phyloP scores from a whole-genome alignment of 2,797 vertebrate species.

The Parambassis ranga region DNA sequence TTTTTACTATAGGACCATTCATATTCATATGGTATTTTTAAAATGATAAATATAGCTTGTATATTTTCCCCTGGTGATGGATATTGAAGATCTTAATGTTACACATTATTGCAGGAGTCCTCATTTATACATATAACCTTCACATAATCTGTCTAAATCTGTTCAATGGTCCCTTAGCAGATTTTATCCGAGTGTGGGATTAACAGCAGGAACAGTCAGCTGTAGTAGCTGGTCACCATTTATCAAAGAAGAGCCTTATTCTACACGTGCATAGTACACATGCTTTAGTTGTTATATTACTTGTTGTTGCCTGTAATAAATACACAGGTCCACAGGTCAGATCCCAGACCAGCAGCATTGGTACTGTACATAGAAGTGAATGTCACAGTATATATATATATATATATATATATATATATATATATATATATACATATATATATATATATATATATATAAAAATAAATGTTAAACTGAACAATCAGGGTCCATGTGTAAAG shows the following conservation, averaged over 20 bases:
- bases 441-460: too few species aligned
- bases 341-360: constrained; percentile 4
- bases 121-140: background rate
- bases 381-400: constrained; percentile 17
- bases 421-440: too few species aligned
- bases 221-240: too few species aligned
- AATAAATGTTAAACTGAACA: background rate
- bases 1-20: background rate
- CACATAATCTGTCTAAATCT: background rate
- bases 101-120: background rate
- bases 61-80: too few species aligned
- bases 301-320: background rate
- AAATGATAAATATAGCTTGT: too few species aligned
- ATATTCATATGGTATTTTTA: too few species aligned
- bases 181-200: background rate
- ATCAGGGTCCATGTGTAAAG: constrained; percentile 10
- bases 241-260: background rate
- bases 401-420: too few species aligned
- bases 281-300: background rate
- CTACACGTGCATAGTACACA: too few species aligned
- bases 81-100: background rate
- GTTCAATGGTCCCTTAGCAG: background rate
- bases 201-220: background rate
- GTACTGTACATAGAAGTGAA: constrained; percentile 10
- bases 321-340: background rate